Conservation (phyloP, 2,113 vertebrate genomes). For the Oreochromis aureus region DNA sequence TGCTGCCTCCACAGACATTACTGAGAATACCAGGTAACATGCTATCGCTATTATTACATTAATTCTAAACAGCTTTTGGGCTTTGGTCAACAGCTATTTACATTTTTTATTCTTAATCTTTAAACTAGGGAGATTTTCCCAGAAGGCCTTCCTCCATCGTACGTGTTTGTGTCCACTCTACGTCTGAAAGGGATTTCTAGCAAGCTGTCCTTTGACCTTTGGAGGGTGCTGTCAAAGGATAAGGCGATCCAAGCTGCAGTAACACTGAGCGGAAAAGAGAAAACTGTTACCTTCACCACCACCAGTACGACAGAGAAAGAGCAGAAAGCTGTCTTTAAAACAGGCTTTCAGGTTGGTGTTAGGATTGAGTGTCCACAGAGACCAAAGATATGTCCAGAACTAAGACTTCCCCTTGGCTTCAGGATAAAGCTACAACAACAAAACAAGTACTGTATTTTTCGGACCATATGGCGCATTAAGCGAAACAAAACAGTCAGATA, state of each 20-base stretch:
- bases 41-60: neutral
- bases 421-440: neutral
- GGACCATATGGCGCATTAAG: neutral
- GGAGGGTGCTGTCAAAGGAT: conserved; percentile 72
- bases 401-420: rapidly evolving
- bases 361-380: neutral
- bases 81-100: neutral
- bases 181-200: conserved; percentile 58
- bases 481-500: neutral
- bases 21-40: conserved; percentile 73
- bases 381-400: neutral
- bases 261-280: conserved; percentile 61
- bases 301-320: conserved; percentile 41
- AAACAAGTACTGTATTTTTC: neutral
- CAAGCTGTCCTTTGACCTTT: conserved; percentile 67
- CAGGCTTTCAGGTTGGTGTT: conserved; percentile 58
- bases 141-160: conserved; percentile 77
- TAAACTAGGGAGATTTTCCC: conserved; percentile 74
- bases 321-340: conserved; percentile 60
- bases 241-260: conserved; percentile 69
- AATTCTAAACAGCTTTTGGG: neutral
- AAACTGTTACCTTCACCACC: conserved; percentile 65
- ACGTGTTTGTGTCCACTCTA: conserved; percentile 76
- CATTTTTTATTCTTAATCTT: neutral
- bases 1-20: conserved; percentile 58